Base-by-base conservation (phyloP, 2,797 vertebrate genomes). In the Poeciliopsis paucimaculata region DNA sequence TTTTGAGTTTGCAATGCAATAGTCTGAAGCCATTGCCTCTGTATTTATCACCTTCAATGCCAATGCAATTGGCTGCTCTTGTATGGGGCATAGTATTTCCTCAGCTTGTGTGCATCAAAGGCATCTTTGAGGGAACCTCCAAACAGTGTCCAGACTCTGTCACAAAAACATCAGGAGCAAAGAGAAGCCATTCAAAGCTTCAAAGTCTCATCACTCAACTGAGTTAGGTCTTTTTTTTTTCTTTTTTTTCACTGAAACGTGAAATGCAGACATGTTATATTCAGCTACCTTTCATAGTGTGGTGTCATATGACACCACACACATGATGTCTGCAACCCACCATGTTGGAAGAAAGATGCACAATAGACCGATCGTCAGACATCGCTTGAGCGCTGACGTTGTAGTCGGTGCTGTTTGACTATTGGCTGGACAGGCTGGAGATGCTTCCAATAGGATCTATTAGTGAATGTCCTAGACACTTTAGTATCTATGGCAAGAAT, bases 91-190 rank as follows among this genome's bases (percentile, higher is more conserved):
- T 12, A 43, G 39, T 70, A 43, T 70, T 43, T 26, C 39, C 36
- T 70, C 39, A 70, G 66, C 66, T 70, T n/a, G 39, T n/a, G 66
- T 43, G 39, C 23, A 70, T 70, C 20, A 70, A 70, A 70, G 66
- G 39, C 39, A 70, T 70, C 39, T 70, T 70, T 70, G 26, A 41
- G 20, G 12, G 23, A 70, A 70, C 13, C 66, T 70, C 66, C 66
- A 70, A 70, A 43, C 39, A 70, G 18, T 66, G 64, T 66, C 64
- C 36, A 66, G 18, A 41, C 64, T 39, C 4, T 43, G 66, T 70
- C 66, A 70, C 66, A 43, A 70, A 70, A 41, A n/a, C 66, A 26
- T 70, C 66, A 70, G 66, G 66, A 43, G 39, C 39, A 41, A 70
- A 55, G 66, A 23, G 18, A 70, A 43, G 43, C 66, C 66, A 70